Base-by-base conservation (phyloP, 2,888 invertebrate genomes). In the Drosophila formosana region DNA sequence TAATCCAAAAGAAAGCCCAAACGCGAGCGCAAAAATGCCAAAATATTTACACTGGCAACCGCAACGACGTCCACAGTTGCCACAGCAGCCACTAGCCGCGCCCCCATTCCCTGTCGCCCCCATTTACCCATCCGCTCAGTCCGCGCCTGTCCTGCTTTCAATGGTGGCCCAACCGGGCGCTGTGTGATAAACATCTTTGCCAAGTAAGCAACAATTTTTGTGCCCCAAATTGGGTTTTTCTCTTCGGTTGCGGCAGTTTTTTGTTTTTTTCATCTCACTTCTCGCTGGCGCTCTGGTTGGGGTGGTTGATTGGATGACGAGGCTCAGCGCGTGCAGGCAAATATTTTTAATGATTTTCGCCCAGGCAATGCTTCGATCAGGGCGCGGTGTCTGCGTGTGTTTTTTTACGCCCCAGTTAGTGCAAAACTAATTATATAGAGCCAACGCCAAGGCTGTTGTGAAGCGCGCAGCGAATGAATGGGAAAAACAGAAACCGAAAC, bases 201-300 rank as follows among this genome's bases (percentile, higher is more conserved):
- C 87, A 84, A 88, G 90, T 90, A 91, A 88, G 88, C 90, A 91
- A 90, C 89, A 90, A 85, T 89, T 90, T 91, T 88, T 83, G 91
- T 90, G 85, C 88, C 82, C 86, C 70, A 87, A 89, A 89, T 91
- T 89, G 88, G 84, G 86, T 83, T 90, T 80, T 76, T 82, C 80
- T 75, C 60, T 47, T 73, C 61, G 51, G 26, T 32, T 49, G 57
- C 23, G 32, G 55, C 56, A 28, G 60, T 60, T 41, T 43, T 61
- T 28, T 28, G 45, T 41, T 60, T 53, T 25, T 50, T 58, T 43
- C 45, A 28, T 50, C 13, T 49, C 26, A 28, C 28, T 53, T 51
- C 11, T 52, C 46, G 34, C 45, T 41, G 18, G 32, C 37, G 11
- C 37, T 57, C 45, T 13, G 65, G 51, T 47, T 47, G 32, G 75